Evolutionary conservation across 2,888 invertebrate species (phyloP).

Genomic region (Nemoura dubitans): DNA sequence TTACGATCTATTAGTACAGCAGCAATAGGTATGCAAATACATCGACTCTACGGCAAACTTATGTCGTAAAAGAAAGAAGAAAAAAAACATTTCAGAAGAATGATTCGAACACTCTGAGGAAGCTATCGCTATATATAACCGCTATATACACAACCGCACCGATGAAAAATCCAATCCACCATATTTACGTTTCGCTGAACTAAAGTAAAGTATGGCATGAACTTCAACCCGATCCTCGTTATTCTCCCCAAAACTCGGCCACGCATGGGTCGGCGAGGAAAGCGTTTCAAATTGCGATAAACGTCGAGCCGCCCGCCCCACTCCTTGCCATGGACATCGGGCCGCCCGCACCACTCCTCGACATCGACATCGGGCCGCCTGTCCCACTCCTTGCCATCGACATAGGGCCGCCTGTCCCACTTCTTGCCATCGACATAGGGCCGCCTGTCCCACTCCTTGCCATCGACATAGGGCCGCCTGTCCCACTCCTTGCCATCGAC

Average conservation of each 20-base stretch:
- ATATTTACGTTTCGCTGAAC: constrained; percentile 34
- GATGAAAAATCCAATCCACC: constrained; percentile 39
- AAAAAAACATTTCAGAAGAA: neutral
- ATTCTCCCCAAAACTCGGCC: constrained; percentile 21
- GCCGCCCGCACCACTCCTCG: neutral
- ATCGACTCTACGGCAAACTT: neutral
- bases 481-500: no score
- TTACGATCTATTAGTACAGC: neutral
- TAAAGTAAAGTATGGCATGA: constrained; percentile 39
- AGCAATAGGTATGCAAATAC: neutral
- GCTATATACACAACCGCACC: neutral
- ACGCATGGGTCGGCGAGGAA: neutral
- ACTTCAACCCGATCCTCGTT: constrained; percentile 32
- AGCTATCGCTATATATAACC: no score
- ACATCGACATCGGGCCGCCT: neutral
- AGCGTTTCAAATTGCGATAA: constrained; percentile 35
- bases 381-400: no score
- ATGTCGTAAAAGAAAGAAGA: neutral
- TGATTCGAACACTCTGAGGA: neutral
- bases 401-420: neutral
- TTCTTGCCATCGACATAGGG: neutral
- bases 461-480: neutral
- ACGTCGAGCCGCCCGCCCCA: constrained; percentile 18
- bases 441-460: no score
- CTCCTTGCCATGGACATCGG: neutral